phyloP scores from a whole-genome alignment of 2,888 invertebrate genomes.

The Xanthia icteritia region DNA sequence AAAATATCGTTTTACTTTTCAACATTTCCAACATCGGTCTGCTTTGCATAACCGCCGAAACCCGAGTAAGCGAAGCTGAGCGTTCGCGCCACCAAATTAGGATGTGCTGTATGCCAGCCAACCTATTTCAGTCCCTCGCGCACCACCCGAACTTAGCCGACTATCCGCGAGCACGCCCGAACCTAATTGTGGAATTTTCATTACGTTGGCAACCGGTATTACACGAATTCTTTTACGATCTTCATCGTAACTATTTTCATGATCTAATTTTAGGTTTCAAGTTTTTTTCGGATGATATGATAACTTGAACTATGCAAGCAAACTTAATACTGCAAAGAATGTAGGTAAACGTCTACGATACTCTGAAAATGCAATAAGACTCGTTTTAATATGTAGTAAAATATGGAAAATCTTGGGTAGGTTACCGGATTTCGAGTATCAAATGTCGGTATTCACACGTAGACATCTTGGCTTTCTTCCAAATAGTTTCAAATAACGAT shows the following conservation, averaged over 20 bases:
- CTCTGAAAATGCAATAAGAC: conserved; percentile 24
- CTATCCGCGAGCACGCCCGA: conserved; percentile 79
- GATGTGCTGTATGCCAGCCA: conserved; percentile 81
- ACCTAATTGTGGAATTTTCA: conserved; percentile 82
- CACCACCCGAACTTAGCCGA: conserved; percentile 76
- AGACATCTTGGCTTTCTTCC: conserved; percentile 78
- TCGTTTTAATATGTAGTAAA: conserved; percentile 37
- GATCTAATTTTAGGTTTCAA: conserved; percentile 63
- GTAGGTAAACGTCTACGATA: conserved; percentile 1
- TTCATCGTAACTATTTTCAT: conserved; percentile 61
- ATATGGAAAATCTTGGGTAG: conserved; percentile 52
- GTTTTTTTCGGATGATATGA: conserved; percentile 24
- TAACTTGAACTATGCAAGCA: conserved; percentile 13
- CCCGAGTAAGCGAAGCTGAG: conserved; percentile 81
- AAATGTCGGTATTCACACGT: conserved; percentile 81
- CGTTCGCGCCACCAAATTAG: conserved; percentile 91
- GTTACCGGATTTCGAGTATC: conserved; percentile 77
- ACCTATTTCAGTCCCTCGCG: conserved; percentile 88
- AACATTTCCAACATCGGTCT: conserved; percentile 54
- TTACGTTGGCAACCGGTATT: conserved; percentile 74
- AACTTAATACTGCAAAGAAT: conserved; percentile 11
- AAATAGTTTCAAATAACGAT: conserved; percentile 82
- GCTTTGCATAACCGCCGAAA: conserved; percentile 73
- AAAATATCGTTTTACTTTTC: conserved; percentile 27
- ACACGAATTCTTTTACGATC: conserved; percentile 68